These are phyloP conservation scores for Leptodactylus fallax DNA, from an alignment of 2,797 vertebrate genomes.

Conservation along the genomic window DNA sequence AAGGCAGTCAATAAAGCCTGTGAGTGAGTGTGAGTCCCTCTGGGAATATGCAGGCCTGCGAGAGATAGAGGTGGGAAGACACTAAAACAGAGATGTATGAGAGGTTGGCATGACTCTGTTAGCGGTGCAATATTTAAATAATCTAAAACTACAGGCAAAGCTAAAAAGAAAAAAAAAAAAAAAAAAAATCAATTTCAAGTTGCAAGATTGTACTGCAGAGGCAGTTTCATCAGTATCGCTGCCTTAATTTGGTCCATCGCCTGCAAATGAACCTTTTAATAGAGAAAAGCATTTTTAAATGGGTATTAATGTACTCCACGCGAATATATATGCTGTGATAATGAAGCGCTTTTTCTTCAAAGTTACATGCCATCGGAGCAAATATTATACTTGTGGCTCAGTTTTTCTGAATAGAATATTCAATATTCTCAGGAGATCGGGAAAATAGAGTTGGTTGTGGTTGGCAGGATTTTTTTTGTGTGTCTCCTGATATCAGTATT, in stretches of 20 bases:
- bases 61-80: conserved; percentile 22
- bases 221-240: conserved; percentile 40
- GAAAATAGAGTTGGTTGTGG: too few species aligned
- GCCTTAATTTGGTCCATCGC: conserved; percentile 46
- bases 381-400: background rate
- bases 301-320: conserved; percentile 40
- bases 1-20: conserved; percentile 57
- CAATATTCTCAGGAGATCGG: background rate
- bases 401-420: background rate
- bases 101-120: conserved; percentile 39
- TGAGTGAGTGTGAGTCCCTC: conserved; percentile 43
- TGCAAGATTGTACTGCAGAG: conserved; percentile 37
- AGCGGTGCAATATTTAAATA: conserved; percentile 53
- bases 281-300: conserved; percentile 47
- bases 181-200: conserved; percentile 54
- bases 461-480: too few species aligned
- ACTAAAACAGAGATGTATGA: conserved; percentile 46
- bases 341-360: background rate
- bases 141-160: conserved; percentile 23
- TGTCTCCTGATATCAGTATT: background rate
- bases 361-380: background rate
- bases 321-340: conserved; percentile 29
- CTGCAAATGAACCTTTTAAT: conserved; percentile 56
- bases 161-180: background rate
- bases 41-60: conserved; percentile 37